Percentiles rank a stretch among this genome's conserved stretches.
phyloP scores from a whole-genome alignment of 1,140 invertebrate species.

The Heliconius nattereri region DNA sequence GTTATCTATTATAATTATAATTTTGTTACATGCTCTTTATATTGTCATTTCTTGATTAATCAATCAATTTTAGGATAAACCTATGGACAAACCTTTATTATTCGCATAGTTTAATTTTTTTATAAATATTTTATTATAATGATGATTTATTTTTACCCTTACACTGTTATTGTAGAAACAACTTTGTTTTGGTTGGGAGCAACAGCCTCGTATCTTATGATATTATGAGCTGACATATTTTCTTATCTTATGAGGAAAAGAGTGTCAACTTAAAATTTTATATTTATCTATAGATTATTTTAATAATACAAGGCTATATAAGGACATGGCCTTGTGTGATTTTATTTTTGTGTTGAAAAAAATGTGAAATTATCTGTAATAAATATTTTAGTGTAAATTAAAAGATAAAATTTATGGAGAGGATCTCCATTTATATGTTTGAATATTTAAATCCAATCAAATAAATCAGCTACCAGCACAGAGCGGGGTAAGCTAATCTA shows the following conservation, averaged over 20 bases:
- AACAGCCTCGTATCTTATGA: conserved; percentile 20
- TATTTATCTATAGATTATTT: conserved; percentile 15
- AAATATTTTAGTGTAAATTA: not conserved
- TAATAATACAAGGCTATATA: not conserved
- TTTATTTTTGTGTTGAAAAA: not conserved
- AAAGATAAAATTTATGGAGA: too few relatives aligned
- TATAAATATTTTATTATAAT: not conserved
- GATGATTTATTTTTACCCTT: too few relatives aligned
- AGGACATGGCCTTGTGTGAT: not conserved
- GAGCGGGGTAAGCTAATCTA: too few relatives aligned
- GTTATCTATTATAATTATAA: not conserved
- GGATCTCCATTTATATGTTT: too few relatives aligned
- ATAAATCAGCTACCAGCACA: too few relatives aligned
- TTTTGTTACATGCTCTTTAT: not conserved
- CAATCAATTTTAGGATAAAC: too few relatives aligned
- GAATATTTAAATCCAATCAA: too few relatives aligned
- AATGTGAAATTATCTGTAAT: not conserved
- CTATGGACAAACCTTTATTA: not conserved
- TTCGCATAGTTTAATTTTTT: not conserved
- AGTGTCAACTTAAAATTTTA: not conserved
- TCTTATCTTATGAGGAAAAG: conserved; percentile 20
- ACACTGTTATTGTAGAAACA: not conserved
- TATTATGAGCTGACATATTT: conserved; percentile 16
- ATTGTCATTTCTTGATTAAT: not conserved
- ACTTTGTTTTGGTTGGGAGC: conserved; percentile 10